A percentile compares a stretch with the other conserved stretches of the same genome.
Conservation (phyloP, 2,888 invertebrate species). For the Bembecia ichneumoniformis region DNA sequence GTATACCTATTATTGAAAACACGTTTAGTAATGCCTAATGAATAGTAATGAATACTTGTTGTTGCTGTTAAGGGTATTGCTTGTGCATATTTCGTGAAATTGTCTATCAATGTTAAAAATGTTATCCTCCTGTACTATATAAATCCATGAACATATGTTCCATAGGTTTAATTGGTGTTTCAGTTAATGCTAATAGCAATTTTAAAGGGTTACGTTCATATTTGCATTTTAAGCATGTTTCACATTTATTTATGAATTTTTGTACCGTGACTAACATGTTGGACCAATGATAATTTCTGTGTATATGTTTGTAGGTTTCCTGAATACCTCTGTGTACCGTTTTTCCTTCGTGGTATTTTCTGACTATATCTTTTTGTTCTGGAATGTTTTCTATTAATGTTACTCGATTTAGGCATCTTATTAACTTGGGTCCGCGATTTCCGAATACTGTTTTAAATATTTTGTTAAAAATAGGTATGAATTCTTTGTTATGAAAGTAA, state of each 20-base stretch:
- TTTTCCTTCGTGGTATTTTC: too few relatives aligned
- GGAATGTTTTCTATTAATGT: background rate
- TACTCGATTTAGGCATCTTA: too few relatives aligned
- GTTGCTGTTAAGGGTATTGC: constrained; percentile 13
- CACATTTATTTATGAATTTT: constrained; percentile 20
- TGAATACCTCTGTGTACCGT: too few relatives aligned
- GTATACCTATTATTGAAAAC: constrained; percentile 16
- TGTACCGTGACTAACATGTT: too few relatives aligned
- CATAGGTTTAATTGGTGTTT: constrained; percentile 18
- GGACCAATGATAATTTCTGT: too few relatives aligned
- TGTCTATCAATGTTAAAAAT: constrained; percentile 20
- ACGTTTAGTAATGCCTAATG: constrained; percentile 12
- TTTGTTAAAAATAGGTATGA: constrained; percentile 5
- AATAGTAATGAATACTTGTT: constrained; percentile 14
- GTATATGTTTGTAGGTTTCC: too few relatives aligned
- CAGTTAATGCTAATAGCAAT: constrained; percentile 15
- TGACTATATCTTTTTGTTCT: background rate
- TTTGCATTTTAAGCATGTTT: constrained; percentile 17
- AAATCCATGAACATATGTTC: constrained; percentile 16
- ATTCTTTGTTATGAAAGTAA: constrained; percentile 11
- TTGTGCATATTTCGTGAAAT: constrained; percentile 19
- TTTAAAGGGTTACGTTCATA: constrained; percentile 20
- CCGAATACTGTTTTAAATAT: too few relatives aligned
- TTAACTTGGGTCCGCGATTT: too few relatives aligned
- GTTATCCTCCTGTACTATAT: constrained; percentile 9